Evolutionary conservation across 1,140 invertebrate genomes (phyloP).

Genomic region (Diachasma alloeum): DNA sequence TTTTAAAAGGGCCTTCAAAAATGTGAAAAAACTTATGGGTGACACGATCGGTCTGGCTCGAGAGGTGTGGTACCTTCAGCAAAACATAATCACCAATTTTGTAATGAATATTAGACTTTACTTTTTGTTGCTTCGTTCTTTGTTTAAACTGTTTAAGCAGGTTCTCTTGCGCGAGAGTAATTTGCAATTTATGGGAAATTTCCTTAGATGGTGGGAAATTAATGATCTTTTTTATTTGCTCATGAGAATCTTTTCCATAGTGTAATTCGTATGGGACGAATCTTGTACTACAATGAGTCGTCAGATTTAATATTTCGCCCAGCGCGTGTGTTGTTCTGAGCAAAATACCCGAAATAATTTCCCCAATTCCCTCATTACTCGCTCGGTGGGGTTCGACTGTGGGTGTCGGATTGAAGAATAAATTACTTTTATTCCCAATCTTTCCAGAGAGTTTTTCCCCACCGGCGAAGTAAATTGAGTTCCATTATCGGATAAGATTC

Average conservation of each 20-base stretch:
- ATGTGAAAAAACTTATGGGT: constrained; percentile 25
- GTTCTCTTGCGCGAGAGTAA: neutral
- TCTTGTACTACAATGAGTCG: constrained; percentile 26
- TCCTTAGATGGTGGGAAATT: neutral
- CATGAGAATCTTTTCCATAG: constrained; percentile 17
- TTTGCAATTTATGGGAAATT: neutral
- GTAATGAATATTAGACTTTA: neutral
- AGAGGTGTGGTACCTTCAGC: constrained; percentile 4
- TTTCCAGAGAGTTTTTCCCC: constrained; percentile 22
- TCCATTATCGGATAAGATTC: constrained; percentile 28
- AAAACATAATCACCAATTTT: constrained; percentile 9
- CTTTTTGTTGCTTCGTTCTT: constrained; percentile 6
- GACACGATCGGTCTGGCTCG: neutral
- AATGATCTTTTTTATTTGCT: constrained; percentile 10
- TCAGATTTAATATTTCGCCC: constrained; percentile 28
- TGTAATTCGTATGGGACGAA: constrained; percentile 33
- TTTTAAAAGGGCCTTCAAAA: constrained; percentile 20
- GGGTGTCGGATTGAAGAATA: constrained; percentile 26
- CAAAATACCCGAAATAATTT: constrained; percentile 28
- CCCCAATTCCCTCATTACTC: constrained; percentile 28
- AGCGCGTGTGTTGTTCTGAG: constrained; percentile 18
- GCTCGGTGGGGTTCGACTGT: constrained; percentile 28
- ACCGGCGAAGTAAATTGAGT: constrained; percentile 28
- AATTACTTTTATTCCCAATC: constrained; percentile 13
- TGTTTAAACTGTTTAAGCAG: neutral